These are phyloP conservation scores for Prietella phreatophila DNA, from an alignment of 2,113 vertebrate species.

Conservation along the genomic window DNA sequence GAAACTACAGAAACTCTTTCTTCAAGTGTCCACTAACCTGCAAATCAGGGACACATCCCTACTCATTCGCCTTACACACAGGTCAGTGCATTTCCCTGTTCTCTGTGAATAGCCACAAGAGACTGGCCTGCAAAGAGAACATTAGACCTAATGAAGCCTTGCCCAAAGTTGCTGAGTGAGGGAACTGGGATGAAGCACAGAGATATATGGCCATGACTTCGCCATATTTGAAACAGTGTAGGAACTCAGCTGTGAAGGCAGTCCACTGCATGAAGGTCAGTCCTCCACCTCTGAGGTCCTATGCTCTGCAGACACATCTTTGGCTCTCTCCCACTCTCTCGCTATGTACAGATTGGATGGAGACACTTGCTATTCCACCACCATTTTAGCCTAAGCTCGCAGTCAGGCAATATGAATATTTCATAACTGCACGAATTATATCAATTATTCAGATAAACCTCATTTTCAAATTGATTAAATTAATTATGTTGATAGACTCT, in stretches of 20 bases:
- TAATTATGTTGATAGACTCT: conserved; percentile 74
- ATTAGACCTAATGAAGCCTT: conserved; percentile 69
- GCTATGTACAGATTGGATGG: conserved; percentile 24
- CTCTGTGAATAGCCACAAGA: conserved; percentile 60
- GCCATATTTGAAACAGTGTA: conserved; percentile 28
- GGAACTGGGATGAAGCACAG: conserved; percentile 50
- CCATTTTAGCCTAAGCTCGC: conserved; percentile 4
- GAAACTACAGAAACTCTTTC: not conserved
- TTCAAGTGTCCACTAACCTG: not conserved
- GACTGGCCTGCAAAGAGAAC: conserved; percentile 50
- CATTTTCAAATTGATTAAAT: conserved; percentile 68
- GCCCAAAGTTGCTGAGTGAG: conserved; percentile 67
- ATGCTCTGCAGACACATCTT: conserved; percentile 24
- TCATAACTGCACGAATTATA: conserved; percentile 67
- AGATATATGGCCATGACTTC: conserved; percentile 58
- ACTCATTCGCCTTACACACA: conserved; percentile 58
- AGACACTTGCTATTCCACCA: conserved; percentile 44
- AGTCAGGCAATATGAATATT: conserved; percentile 69
- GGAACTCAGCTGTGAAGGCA: conserved; percentile 58
- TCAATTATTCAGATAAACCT: conserved; percentile 69
- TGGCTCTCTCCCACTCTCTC: not conserved
- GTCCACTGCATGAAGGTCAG: conserved; percentile 59
- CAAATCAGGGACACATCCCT: not conserved
- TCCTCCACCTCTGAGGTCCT: conserved; percentile 41
- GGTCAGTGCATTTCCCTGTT: conserved; percentile 57